phyloP scores from a whole-genome alignment of 2,113 vertebrate species.

The Tichodroma muraria region DNA sequence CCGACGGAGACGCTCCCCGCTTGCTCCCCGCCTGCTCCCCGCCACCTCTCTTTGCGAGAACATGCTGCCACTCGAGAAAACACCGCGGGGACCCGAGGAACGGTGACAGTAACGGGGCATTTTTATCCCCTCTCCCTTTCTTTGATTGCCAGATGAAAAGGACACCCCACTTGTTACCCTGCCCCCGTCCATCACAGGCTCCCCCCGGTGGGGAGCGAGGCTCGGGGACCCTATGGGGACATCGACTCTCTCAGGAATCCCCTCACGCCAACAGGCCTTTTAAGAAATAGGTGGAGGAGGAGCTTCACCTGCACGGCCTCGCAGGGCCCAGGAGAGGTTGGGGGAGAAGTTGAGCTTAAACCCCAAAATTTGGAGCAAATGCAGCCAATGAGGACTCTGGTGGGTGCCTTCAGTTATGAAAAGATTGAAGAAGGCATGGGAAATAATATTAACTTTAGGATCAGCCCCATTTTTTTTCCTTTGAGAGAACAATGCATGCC shows the following conservation, averaged over 20 bases:
- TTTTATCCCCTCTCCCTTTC: background rate
- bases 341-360: background rate
- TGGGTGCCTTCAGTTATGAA: background rate
- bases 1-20: background rate
- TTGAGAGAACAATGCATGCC: conserved; percentile 20
- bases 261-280: background rate
- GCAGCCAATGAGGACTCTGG: background rate
- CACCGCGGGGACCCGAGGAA: background rate
- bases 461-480: background rate
- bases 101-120: background rate
- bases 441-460: conserved; percentile 6
- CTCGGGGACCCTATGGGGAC: background rate
- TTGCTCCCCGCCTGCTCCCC: too few relatives aligned
- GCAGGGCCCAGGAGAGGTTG: background rate
- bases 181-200: background rate
- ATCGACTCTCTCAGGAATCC: background rate
- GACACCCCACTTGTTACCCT: background rate
- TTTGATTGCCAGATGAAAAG: background rate
- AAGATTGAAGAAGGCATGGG: background rate
- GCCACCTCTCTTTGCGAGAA: background rate
- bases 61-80: background rate
- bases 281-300: background rate
- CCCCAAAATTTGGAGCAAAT: background rate
- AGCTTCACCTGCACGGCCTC: background rate
- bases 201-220: accelerated